Percentiles rank a stretch among this genome's conserved stretches.
These are phyloP conservation scores for Epinotia bilunana DNA, from an alignment of 2,888 invertebrate species.

Conservation along the genomic window DNA sequence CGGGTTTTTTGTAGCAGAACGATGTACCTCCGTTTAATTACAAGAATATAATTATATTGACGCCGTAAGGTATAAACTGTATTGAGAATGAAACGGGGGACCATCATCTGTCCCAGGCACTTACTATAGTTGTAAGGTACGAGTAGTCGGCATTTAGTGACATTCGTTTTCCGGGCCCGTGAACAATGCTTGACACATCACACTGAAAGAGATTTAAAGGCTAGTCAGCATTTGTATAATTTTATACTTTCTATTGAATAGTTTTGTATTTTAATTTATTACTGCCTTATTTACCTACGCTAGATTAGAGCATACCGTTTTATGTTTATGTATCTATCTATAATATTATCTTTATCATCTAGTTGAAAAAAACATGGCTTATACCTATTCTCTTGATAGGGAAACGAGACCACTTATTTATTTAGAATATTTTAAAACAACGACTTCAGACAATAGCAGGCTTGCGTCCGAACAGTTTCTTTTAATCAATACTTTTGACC, in stretches of 20 bases:
- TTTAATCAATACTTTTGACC: background rate
- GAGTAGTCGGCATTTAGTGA: constrained; percentile 66
- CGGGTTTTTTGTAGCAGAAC: too few relatives aligned
- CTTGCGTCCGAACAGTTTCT: too few relatives aligned
- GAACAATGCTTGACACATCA: constrained; percentile 51
- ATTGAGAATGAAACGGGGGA: background rate
- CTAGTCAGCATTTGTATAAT: constrained; percentile 53
- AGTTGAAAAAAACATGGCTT: too few relatives aligned
- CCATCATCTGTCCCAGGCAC: background rate
- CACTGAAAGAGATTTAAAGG: constrained; percentile 47
- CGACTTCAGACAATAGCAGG: too few relatives aligned
- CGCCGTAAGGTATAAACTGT: background rate
- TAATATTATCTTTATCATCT: too few relatives aligned
- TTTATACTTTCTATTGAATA: constrained; percentile 1
- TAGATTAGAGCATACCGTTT: background rate
- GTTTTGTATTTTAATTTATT: constrained; percentile 6
- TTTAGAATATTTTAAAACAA: too few relatives aligned
- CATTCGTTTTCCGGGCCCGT: constrained; percentile 57
- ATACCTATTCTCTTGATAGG: too few relatives aligned
- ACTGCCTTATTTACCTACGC: background rate
- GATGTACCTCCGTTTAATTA: background rate
- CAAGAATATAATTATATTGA: background rate
- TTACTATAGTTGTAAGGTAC: constrained; percentile 2
- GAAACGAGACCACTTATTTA: too few relatives aligned
- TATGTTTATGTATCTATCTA: background rate